phyloP scores from a whole-genome alignment of 2,888 invertebrate species.

The Geophilus truncorum region DNA sequence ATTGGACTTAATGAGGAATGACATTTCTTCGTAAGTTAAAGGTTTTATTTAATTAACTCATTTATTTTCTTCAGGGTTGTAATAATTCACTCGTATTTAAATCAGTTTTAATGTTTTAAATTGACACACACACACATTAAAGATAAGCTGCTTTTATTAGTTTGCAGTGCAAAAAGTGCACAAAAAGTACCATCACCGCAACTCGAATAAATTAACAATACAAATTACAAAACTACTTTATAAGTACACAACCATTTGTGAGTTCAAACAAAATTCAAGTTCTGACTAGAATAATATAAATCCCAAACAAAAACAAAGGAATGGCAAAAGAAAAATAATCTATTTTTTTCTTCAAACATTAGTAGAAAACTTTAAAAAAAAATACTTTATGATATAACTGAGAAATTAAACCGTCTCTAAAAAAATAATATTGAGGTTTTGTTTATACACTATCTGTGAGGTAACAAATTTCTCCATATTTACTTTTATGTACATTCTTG shows the following conservation, averaged over 20 bases:
- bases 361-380: background rate
- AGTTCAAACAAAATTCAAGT: background rate
- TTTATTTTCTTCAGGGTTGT: too few species aligned
- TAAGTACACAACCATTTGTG: background rate
- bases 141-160: background rate
- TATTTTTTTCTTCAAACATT: background rate
- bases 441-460: background rate
- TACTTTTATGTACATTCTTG: background rate
- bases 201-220: background rate
- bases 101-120: background rate
- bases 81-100: too few species aligned
- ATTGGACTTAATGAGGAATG: too few species aligned
- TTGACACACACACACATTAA: background rate
- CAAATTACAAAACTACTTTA: background rate
- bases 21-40: too few species aligned
- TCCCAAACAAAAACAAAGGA: background rate
- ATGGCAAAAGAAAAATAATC: background rate
- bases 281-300: background rate
- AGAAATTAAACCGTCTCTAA: too few species aligned
- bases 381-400: background rate
- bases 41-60: too few species aligned
- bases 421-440: background rate
- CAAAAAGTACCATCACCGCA: background rate
- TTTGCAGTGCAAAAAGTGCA: background rate
- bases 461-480: background rate